These are phyloP conservation scores for Drosophila paucipuncta DNA, from an alignment of 2,888 invertebrate species.

Conservation along the genomic window DNA sequence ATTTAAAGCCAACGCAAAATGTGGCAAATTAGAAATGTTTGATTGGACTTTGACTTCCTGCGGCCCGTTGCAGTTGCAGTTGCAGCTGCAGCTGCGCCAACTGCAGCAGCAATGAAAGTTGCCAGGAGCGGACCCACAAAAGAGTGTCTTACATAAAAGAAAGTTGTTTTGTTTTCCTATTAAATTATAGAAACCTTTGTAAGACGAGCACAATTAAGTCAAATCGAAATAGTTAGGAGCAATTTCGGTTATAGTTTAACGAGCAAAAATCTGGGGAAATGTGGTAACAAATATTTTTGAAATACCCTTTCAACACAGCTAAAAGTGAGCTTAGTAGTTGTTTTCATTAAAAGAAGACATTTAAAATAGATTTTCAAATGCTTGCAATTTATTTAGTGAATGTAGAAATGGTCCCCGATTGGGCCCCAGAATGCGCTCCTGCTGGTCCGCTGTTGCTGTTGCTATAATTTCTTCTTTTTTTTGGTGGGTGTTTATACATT, in stretches of 20 bases:
- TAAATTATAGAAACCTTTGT: not conserved
- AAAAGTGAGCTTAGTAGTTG: not conserved
- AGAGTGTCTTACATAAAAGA: not conserved
- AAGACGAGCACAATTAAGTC: not conserved
- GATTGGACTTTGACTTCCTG: slow-evolving; percentile 38
- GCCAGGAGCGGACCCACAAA: slow-evolving; percentile 24
- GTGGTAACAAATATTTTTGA: not conserved
- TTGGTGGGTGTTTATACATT: slow-evolving; percentile 38
- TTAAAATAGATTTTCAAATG: not conserved
- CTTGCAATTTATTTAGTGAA: too few relatives aligned
- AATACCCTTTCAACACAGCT: not conserved
- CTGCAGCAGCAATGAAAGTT: slow-evolving; percentile 47
- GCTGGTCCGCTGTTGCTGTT: not conserved
- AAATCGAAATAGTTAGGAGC: not conserved
- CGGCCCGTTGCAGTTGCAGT: slow-evolving; percentile 18
- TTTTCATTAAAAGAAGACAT: not conserved
- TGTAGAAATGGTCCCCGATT: slow-evolving; percentile 3
- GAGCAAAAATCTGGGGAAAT: not conserved
- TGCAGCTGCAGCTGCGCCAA: slow-evolving; percentile 34
- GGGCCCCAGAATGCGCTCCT: slow-evolving; percentile 16
- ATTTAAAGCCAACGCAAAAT: slow-evolving; percentile 8
- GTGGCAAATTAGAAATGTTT: slow-evolving; percentile 11
- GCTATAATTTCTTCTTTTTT: slow-evolving; percentile 33
- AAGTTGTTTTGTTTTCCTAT: not conserved
- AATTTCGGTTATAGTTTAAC: not conserved